phyloP scores from a whole-genome alignment of 2,797 vertebrate species.

The Loriculus beryllinus region DNA sequence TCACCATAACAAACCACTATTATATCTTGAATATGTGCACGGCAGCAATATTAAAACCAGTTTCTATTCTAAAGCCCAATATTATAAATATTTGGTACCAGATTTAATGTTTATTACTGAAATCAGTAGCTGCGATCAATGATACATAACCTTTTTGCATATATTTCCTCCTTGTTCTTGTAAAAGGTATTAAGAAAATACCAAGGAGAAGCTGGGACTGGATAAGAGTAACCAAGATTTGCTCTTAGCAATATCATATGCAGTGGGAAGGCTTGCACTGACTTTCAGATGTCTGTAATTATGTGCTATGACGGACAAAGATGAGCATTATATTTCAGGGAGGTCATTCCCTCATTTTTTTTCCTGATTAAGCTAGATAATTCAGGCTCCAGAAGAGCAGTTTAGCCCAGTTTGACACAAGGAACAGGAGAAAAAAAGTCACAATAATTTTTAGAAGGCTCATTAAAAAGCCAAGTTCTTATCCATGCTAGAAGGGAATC shows the following conservation, averaged over 20 bases:
- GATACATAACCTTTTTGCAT: background rate
- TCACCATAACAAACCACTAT: background rate
- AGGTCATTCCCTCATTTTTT: constrained; percentile 28
- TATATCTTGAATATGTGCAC: background rate
- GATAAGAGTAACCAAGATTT: background rate
- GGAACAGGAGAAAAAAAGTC: constrained; percentile 15
- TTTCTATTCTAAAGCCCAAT: background rate
- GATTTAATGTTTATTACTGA: background rate
- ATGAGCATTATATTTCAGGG: constrained; percentile 26
- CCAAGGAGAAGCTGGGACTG: background rate
- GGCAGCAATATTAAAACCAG: background rate
- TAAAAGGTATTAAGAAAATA: background rate
- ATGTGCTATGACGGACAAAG: constrained; percentile 18
- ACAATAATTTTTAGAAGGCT: constrained; percentile 60
- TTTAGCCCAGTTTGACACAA: constrained; percentile 45
- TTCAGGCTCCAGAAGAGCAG: constrained; percentile 54
- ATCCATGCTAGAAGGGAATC: constrained; percentile 53
- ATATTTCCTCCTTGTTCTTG: background rate
- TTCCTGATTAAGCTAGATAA: constrained; percentile 52
- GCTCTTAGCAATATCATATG: constrained; percentile 20
- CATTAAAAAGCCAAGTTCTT: constrained; percentile 53
- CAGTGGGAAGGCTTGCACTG: background rate
- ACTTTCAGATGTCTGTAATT: constrained; percentile 21
- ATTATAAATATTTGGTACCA: constrained; percentile 2
- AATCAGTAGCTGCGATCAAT: background rate